These are phyloP conservation scores for Antidorcas marsupialis DNA, from an alignment of 2,113 vertebrate species.

Conservation along the genomic window DNA sequence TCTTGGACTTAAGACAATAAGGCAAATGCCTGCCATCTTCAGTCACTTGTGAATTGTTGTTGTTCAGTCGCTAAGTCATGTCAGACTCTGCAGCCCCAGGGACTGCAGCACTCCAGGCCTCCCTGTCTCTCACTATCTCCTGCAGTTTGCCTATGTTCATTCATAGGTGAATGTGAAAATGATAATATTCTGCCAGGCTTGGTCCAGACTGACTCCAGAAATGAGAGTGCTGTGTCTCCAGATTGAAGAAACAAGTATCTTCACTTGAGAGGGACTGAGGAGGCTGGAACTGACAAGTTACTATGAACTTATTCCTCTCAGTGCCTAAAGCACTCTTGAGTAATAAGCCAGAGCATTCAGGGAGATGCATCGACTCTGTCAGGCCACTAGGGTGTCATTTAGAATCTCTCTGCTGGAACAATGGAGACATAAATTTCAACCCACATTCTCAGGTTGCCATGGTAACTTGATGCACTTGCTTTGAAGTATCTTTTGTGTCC, in stretches of 20 bases:
- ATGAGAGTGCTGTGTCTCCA: neutral
- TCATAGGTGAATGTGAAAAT: neutral
- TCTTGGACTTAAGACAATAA: neutral
- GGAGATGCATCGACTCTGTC: conserved; percentile 28
- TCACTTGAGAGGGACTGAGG: neutral
- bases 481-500: conserved; percentile 65
- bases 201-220: neutral
- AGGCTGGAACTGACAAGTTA: conserved; percentile 34
- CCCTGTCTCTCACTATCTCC: neutral
- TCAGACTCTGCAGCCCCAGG: neutral
- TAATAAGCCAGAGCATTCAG: conserved; percentile 29
- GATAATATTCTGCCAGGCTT: neutral
- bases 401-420: conserved; percentile 69
- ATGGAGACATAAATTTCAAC: conserved; percentile 69
- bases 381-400: conserved; percentile 68
- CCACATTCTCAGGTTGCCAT: conserved; percentile 69
- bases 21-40: neutral
- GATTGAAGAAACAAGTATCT: conserved; percentile 10
- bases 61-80: neutral
- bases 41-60: neutral
- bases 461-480: conserved; percentile 66
- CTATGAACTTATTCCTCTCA: conserved; percentile 32
- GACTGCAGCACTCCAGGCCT: neutral
- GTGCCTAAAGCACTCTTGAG: conserved; percentile 45
- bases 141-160: neutral